Evolutionary conservation across 2,113 vertebrate species (phyloP).

Genomic region (Rana temporaria): DNA sequence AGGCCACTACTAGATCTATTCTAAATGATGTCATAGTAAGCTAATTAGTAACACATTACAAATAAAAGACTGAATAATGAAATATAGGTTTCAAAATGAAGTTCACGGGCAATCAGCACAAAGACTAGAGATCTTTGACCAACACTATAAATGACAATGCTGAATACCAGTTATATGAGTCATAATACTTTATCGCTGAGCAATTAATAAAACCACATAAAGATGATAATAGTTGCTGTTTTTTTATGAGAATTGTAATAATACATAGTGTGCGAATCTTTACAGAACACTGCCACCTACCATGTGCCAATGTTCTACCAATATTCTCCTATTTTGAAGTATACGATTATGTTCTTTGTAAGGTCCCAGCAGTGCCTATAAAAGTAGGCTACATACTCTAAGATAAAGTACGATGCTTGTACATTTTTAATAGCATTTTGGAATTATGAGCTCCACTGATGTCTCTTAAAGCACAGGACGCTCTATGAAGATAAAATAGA

Average conservation of each 20-base stretch:
- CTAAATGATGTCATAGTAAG: too few relatives aligned
- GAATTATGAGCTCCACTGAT: background rate
- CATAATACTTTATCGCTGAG: background rate
- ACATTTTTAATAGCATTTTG: conserved; percentile 2
- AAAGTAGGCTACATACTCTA: background rate
- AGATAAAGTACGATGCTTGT: background rate
- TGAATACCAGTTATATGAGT: background rate
- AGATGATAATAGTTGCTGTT: too few relatives aligned
- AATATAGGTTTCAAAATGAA: too few relatives aligned
- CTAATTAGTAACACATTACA: too few relatives aligned
- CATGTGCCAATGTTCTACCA: background rate
- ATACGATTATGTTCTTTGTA: conserved; percentile 3
- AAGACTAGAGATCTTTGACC: too few relatives aligned
- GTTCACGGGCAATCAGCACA: too few relatives aligned
- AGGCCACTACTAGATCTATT: too few relatives aligned
- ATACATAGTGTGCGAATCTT: background rate
- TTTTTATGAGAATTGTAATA: background rate
- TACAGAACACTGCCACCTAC: background rate
- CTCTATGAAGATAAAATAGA: background rate
- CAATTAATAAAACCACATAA: too few relatives aligned
- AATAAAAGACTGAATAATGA: too few relatives aligned
- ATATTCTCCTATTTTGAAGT: background rate
- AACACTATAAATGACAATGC: too few relatives aligned
- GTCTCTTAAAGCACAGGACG: background rate
- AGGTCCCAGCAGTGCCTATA: conserved; percentile 15